Evolutionary conservation across 1,140 invertebrate species (phyloP).

Genomic region (Samia ricini): DNA sequence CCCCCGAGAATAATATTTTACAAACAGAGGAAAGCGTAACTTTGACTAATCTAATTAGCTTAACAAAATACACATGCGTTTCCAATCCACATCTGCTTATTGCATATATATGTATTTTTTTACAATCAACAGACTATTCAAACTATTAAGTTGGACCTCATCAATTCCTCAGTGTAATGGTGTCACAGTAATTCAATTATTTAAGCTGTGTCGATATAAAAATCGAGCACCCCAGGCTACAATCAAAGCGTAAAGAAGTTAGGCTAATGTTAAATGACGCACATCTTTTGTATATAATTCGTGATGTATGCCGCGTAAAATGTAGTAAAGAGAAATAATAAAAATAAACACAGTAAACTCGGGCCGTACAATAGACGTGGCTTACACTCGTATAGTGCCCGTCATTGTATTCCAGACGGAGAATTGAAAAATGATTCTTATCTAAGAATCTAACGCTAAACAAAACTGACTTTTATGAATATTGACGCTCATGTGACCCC

Average conservation of each 20-base stretch:
- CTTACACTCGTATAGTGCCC: constrained; percentile 33
- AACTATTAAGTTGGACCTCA: constrained; percentile 31
- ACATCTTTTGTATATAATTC: constrained; percentile 73
- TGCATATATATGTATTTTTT: constrained; percentile 53
- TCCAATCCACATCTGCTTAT: constrained; percentile 54
- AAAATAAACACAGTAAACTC: constrained; percentile 61
- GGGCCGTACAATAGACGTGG: constrained; percentile 41
- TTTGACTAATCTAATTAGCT: constrained; percentile 58
- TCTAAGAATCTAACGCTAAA: constrained; percentile 45
- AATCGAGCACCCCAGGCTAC: constrained; percentile 45
- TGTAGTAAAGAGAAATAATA: constrained; percentile 47
- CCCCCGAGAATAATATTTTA: constrained; percentile 33
- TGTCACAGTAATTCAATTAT: constrained; percentile 45
- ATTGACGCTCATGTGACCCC: constrained; percentile 34
- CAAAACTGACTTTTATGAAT: constrained; percentile 59
- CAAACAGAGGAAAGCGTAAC: constrained; percentile 45
- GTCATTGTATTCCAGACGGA: constrained; percentile 46
- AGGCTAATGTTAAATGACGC: constrained; percentile 76
- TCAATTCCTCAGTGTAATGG: constrained; percentile 32
- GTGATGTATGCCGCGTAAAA: constrained; percentile 72
- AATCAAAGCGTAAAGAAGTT: constrained; percentile 77
- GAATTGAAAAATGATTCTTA: constrained; percentile 59
- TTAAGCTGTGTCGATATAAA: constrained; percentile 50
- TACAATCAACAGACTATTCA: constrained; percentile 53
- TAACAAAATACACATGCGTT: constrained; percentile 72